Percentiles rank a stretch among this genome's conserved stretches.
Conservation (phyloP, 2,888 invertebrate genomes). For the Hypomecis punctinalis region DNA sequence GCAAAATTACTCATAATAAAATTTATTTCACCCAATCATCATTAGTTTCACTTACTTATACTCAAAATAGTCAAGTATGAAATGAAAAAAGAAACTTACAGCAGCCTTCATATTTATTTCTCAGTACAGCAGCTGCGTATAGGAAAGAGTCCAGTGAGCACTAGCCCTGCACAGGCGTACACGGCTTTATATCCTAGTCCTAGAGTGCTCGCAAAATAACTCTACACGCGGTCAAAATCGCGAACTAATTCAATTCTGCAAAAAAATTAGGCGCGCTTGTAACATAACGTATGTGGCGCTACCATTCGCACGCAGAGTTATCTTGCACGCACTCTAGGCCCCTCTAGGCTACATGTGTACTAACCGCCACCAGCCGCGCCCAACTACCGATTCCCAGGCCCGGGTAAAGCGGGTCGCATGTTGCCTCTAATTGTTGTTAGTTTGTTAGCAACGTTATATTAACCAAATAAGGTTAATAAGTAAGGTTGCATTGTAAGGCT, state of each 20-base stretch:
- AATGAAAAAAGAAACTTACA: conserved; percentile 50
- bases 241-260: no score
- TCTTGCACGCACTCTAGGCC: conserved; percentile 24
- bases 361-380: background rate
- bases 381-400: background rate
- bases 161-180: conserved; percentile 47
- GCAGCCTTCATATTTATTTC: conserved; percentile 56
- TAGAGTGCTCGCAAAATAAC: background rate
- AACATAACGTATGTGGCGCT: no score
- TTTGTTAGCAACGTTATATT: conserved; percentile 2
- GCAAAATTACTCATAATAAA: no score
- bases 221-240: no score
- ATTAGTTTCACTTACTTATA: background rate
- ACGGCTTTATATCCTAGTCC: conserved; percentile 50
- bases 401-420: conserved; percentile 13
- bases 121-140: conserved; percentile 21
- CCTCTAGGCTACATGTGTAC: conserved; percentile 28
- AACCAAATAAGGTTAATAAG: background rate
- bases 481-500: no score
- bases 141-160: conserved; percentile 39
- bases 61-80: background rate
- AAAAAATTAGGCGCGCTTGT: background rate
- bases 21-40: no score
- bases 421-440: conserved; percentile 7
- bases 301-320: no score